Evolutionary conservation across 2,797 vertebrate species (phyloP).

Genomic region (Phyllotis vaccarum): DNA sequence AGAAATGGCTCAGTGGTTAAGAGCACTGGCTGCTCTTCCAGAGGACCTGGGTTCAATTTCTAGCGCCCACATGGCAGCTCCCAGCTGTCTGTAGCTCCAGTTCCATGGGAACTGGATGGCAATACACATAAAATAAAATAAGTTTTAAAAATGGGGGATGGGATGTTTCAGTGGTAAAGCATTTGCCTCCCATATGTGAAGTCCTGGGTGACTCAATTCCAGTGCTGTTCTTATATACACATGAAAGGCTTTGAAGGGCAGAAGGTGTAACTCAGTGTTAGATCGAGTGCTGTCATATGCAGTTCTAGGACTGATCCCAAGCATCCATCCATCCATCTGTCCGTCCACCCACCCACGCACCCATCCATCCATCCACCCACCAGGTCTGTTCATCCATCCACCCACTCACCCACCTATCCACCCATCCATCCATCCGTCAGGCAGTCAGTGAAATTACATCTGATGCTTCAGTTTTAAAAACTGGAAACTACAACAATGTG

Average conservation of each 20-base stretch:
- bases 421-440: not conserved
- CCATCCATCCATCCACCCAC: too few relatives aligned
- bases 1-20: not conserved
- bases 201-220: too few relatives aligned
- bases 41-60: too few relatives aligned
- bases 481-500: not conserved
- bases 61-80: too few relatives aligned
- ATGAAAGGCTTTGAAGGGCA: not conserved
- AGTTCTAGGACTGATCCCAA: not conserved
- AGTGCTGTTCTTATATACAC: not conserved
- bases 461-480: slow-evolving; percentile 39
- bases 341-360: not conserved
- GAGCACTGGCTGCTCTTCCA: too few relatives aligned
- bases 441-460: not conserved
- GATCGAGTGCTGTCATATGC: not conserved
- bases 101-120: too few relatives aligned
- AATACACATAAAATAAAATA: too few relatives aligned
- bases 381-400: not conserved
- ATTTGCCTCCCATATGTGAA: not conserved
- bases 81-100: too few relatives aligned
- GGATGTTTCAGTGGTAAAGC: not conserved
- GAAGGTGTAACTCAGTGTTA: not conserved
- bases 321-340: not conserved
- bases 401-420: not conserved
- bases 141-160: not conserved